Base-by-base conservation (phyloP, 2,888 invertebrate genomes). In the Ametastegia equiseti region DNA sequence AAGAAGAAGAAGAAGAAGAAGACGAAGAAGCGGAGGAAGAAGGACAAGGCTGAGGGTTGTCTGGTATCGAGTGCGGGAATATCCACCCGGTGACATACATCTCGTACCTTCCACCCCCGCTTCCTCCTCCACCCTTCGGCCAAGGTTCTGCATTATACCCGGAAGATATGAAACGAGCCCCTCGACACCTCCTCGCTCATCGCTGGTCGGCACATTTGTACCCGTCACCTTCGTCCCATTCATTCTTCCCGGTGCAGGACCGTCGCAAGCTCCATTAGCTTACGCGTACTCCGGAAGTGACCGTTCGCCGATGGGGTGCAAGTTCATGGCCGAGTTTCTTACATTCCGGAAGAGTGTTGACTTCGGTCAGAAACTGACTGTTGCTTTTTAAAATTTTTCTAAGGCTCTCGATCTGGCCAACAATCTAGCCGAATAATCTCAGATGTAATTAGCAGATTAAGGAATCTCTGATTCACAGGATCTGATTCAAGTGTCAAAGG, bases 91-190 rank as follows among this genome's bases (percentile, higher is more conserved):
- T 80, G 80, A 80, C 80, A 80, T 50, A 73, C 57, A 80, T 80
- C 80, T 71, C 69, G 69, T 63, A 45, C 80, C 33, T 36, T 23
- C 57, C 19, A 33, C 60, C 39, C n/a, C 39, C 78, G 30, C 47
- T 19, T 30, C 67, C 2, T 2, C 11, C 19, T 39, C 47, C 67
- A 13, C 80, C 54, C 67, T 33, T 33, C n/a, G 33, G 19, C 73
- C 73, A 67, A 27, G 57, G 42, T 81, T 65, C 85, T 84, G 86
- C 86, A 86, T 88, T 87, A 87, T 88, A 85, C 83, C 85, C 83
- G 15, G 71, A 86, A 85, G 85, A 86, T 88, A 88, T 88, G 87
- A 88, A 88, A 89, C 87, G 88, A 89, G 84, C 86, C 88, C 86
- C 88, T 60, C 85, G 88, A 86, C 86, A 86, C 84, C 86, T 84